A percentile compares a stretch with the other conserved stretches of the same genome.
These are phyloP conservation scores for Caenorhabditis inopinata DNA, from an alignment of 1,140 invertebrate genomes.

Conservation along the genomic window DNA sequence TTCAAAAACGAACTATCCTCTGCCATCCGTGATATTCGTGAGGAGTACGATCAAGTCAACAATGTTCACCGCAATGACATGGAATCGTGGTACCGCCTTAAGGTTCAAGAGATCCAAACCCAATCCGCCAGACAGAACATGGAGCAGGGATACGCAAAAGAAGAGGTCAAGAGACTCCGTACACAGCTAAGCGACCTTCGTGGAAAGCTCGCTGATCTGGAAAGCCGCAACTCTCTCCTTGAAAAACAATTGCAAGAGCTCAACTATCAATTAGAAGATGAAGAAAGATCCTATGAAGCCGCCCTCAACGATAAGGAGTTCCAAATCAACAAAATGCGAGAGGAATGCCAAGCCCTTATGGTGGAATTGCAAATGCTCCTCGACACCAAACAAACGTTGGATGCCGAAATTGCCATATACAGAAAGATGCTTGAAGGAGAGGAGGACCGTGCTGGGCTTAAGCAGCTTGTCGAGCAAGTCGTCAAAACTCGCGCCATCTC, in stretches of 20 bases:
- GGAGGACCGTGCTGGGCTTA: conserved; percentile 63
- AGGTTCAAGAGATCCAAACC: conserved; percentile 69
- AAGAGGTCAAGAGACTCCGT: conserved; percentile 68
- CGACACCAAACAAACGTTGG: conserved; percentile 67
- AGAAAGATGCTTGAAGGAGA: conserved; percentile 66
- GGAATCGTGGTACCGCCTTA: conserved; percentile 64
- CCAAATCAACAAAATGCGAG: conserved; percentile 67
- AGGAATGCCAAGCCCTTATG: conserved; percentile 68
- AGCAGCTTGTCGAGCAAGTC: conserved; percentile 65
- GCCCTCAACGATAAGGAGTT: conserved; percentile 66
- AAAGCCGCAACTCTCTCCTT: conserved; percentile 68
- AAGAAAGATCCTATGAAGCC: conserved; percentile 66
- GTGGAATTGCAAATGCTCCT: conserved; percentile 68
- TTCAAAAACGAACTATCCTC: conserved; percentile 69
- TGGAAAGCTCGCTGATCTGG: conserved; percentile 68
- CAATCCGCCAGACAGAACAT: conserved; percentile 66
- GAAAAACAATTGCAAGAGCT: conserved; percentile 69
- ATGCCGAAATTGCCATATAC: conserved; percentile 67
- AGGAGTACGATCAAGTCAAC: conserved; percentile 69
- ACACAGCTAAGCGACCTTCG: conserved; percentile 67
- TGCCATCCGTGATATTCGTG: conserved; percentile 69
- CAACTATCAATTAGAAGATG: conserved; percentile 68
- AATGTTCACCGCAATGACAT: conserved; percentile 68
- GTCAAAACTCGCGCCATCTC: conserved; percentile 62
- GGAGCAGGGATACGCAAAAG: conserved; percentile 66